Base-by-base conservation (phyloP, 1,140 invertebrate genomes). In the Atopsyche davidsoni region DNA sequence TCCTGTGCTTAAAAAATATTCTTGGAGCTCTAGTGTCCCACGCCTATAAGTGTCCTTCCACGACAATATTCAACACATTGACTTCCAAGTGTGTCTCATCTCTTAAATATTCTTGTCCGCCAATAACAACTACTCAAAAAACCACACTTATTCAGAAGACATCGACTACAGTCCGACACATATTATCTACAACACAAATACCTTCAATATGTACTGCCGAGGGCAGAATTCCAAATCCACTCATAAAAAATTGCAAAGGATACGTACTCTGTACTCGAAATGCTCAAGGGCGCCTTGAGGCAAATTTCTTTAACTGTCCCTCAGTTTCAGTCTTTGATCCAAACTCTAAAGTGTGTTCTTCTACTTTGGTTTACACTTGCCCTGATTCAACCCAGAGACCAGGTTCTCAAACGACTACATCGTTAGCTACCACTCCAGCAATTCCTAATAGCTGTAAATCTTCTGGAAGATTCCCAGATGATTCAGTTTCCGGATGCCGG, bases 191-290 rank as follows among this genome's bases (percentile, higher is more conserved):
- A 3, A 14, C 19, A 9, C 4, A 14, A 2, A 42, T 24, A 4
- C 2, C 39, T 21, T 22, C 39, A 22, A 22, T 21, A 11, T 51
- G 48, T 24, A 1, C 16, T 7, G 31, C 40, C 4, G 14, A 4
- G 3, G 48, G 48, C n/a, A 13, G 48, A 32, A 35, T 35, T 34
- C 9, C 28, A 36, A 41, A 41, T 16, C 13, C 17, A 10, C 18
- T 28, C 19, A 32, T 28, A n/a, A 14, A 10, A 9, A 21, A 35
- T n/a, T 51, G 48, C 17, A 51, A 44, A 16, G 39, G 31, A 19
- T 51, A 51, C n/a, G 31, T 51, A 21, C 3, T 51, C 2, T 51
- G 39, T 28, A 19, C 14, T 43, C 6, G 16, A 17, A 31, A 44
- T 11, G 25, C 28, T 25, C 24, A 10, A 14, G 4, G 14, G 14